Conservation (phyloP, 2,113 vertebrate genomes). For the Serinus canaria region DNA sequence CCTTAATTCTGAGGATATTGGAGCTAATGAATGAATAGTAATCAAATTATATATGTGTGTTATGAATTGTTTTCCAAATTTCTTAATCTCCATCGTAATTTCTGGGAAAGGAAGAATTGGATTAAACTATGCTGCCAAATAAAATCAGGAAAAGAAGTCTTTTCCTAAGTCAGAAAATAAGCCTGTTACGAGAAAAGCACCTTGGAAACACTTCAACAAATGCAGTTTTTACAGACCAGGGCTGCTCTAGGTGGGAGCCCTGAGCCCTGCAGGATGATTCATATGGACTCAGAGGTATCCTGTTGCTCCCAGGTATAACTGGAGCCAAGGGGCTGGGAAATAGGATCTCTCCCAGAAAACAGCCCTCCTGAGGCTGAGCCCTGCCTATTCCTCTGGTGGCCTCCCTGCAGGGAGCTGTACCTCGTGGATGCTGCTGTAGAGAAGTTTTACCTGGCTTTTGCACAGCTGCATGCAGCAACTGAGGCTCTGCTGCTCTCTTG, state of each 20-base stretch:
- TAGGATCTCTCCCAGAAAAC: not conserved
- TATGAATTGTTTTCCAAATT: not conserved
- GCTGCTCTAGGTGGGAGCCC: not conserved
- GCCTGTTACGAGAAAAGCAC: not conserved
- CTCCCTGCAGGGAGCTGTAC: not conserved
- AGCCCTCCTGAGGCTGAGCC: not conserved
- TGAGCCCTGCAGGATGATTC: not conserved
- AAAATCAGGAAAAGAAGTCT: not conserved
- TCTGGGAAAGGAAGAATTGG: not conserved
- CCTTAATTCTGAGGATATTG: not conserved
- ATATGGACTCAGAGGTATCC: not conserved
- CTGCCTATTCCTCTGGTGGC: not conserved
- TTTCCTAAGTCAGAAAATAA: not conserved
- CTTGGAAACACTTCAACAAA: not conserved
- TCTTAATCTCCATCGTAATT: not conserved
- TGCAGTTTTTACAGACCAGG: not conserved
- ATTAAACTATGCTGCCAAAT: not conserved
- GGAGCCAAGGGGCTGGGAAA: not conserved
- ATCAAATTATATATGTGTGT: not conserved
- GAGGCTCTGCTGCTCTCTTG: not conserved
- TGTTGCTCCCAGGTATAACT: not conserved
- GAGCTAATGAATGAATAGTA: not conserved
- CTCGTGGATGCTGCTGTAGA: fast-evolving
- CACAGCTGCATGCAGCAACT: not conserved
- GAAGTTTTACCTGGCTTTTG: not conserved